Evolutionary conservation across 2,888 invertebrate genomes (phyloP).

Genomic region (Laothoe populi): DNA sequence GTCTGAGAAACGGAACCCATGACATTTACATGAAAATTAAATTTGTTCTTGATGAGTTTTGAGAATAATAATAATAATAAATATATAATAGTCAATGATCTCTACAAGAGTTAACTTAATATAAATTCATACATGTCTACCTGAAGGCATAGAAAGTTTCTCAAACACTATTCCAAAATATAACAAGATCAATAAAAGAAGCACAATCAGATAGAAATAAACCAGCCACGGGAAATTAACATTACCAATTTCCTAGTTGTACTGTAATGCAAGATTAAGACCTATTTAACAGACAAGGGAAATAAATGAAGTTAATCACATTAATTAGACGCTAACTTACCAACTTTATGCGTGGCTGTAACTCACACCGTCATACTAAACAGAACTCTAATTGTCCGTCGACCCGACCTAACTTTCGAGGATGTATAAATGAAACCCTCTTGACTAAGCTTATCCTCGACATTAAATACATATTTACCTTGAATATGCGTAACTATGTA

Average conservation of each 20-base stretch:
- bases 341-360: constrained; percentile 43
- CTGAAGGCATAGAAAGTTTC: too few species aligned
- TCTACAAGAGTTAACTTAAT: too few species aligned
- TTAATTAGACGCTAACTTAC: constrained; percentile 49
- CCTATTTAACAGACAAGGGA: constrained; percentile 36
- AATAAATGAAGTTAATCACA: constrained; percentile 49
- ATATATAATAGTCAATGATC: too few species aligned
- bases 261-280: constrained; percentile 18
- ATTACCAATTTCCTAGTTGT: constrained; percentile 8
- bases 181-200: neutral
- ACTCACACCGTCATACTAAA: constrained; percentile 39
- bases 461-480: constrained; percentile 7
- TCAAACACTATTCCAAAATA: neutral
- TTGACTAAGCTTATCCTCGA: constrained; percentile 27
- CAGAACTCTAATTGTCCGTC: constrained; percentile 41
- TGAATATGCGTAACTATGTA: neutral
- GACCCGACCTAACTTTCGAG: constrained; percentile 39
- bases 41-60: too few species aligned
- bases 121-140: too few species aligned
- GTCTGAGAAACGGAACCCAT: too few species aligned
- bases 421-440: constrained; percentile 38
- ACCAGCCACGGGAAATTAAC: neutral
- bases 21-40: too few species aligned
- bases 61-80: too few species aligned
- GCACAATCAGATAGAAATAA: neutral